Evolutionary conservation across 2,113 vertebrate species (phyloP).

Genomic region (Lynx canadensis): DNA sequence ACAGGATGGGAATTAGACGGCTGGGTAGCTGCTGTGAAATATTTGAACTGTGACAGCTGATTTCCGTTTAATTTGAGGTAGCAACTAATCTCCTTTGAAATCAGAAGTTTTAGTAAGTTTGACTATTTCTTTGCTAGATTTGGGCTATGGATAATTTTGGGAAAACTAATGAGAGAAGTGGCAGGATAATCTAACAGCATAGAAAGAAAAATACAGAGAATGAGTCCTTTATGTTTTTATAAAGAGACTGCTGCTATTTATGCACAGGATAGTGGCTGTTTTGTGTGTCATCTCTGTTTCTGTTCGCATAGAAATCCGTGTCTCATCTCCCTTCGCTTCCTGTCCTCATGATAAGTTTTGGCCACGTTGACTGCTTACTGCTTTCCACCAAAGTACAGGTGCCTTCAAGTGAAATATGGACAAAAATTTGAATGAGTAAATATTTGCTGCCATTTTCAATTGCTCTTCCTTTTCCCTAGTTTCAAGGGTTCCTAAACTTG

Average conservation of each 20-base stretch:
- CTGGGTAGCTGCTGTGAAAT: not conserved
- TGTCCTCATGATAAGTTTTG: not conserved
- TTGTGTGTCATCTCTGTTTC: not conserved
- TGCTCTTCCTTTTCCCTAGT: not conserved
- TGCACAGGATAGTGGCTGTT: not conserved
- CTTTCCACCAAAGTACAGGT: not conserved
- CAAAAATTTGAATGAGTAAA: not conserved
- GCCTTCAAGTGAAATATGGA: not conserved
- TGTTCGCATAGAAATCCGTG: not conserved
- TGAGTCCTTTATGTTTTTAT: not conserved
- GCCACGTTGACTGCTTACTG: not conserved
- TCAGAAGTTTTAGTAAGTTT: constrained; percentile 35
- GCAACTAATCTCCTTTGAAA: constrained; percentile 49
- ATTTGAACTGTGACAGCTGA: constrained; percentile 57
- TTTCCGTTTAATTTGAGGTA: constrained; percentile 47
- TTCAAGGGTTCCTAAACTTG: not conserved
- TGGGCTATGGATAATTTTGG: constrained; percentile 11
- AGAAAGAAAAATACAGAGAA: not conserved
- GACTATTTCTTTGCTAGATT: not conserved
- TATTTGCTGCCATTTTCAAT: not conserved
- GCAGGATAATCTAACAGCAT: not conserved
- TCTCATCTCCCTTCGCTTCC: not conserved
- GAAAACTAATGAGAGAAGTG: constrained; percentile 35
- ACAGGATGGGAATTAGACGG: not conserved
- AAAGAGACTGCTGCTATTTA: not conserved